These are phyloP conservation scores for Microtus montanus DNA, from an alignment of 2,113 vertebrate species.

Conservation along the genomic window DNA sequence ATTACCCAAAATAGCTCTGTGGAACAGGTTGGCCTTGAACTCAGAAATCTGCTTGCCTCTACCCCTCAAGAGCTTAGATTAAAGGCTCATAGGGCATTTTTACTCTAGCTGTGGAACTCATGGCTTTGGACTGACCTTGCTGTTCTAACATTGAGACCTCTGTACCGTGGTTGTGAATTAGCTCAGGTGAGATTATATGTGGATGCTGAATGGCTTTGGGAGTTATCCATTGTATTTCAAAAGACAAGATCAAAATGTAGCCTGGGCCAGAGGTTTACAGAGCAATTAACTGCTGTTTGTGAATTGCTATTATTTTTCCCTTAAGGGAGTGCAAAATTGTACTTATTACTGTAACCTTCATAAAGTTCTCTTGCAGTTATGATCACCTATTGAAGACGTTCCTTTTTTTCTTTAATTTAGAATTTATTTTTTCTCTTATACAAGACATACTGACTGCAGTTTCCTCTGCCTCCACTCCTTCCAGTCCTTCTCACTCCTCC, in stretches of 20 bases:
- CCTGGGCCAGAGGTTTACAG: neutral
- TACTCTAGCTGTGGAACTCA: slow-evolving; percentile 53
- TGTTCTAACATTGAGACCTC: neutral
- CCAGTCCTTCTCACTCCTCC: too few species aligned
- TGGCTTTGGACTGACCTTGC: slow-evolving; percentile 5
- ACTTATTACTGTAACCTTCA: neutral
- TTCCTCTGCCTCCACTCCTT: too few species aligned
- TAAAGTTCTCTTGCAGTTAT: neutral
- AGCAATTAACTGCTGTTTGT: neutral
- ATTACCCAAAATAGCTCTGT: neutral
- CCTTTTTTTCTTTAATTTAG: too few species aligned
- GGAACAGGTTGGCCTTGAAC: neutral
- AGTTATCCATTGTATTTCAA: neutral
- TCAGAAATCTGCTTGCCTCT: neutral
- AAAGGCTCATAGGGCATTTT: neutral
- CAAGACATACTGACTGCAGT: too few species aligned
- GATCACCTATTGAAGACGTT: neutral
- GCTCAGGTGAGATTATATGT: neutral
- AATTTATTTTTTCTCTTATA: too few species aligned
- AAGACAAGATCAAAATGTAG: neutral
- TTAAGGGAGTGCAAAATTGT: neutral
- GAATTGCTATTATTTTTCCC: neutral
- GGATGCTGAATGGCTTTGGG: neutral
- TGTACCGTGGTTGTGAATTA: neutral
- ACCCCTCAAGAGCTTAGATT: neutral